Percentiles rank a stretch among this genome's conserved stretches.
phyloP scores from a whole-genome alignment of 53 echinoderm and acorn worm genomes.

The Paracentrotus lividus region DNA sequence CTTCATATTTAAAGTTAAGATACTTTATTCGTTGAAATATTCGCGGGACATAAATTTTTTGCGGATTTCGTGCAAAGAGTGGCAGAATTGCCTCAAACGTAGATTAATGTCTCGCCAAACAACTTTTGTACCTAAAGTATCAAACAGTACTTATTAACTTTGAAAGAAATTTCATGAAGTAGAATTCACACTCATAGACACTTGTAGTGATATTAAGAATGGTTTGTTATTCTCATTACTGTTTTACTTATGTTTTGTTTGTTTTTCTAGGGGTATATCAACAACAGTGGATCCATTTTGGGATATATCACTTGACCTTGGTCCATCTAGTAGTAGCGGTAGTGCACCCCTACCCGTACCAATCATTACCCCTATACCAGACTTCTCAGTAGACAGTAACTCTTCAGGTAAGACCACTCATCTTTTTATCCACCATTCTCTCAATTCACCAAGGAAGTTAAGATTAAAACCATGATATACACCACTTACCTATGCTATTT shows the following conservation, averaged over 20 bases:
- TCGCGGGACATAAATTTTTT: no score
- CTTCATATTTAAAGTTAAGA: no score
- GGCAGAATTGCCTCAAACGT: no score
- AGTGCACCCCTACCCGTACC: slow-evolving; percentile 65
- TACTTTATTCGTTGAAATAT: no score
- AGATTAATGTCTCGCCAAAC: no score
- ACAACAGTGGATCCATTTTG: slow-evolving; percentile 99
- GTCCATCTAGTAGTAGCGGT: slow-evolving; percentile 87
- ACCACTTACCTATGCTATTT: no score
- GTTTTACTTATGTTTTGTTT: background rate
- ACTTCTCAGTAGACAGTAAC: slow-evolving; percentile 80
- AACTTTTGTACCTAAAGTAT: no score
- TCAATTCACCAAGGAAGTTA: no score
- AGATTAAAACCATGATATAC: no score
- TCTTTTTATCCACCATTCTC: background rate
- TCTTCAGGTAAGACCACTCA: slow-evolving; percentile 76
- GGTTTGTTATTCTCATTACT: background rate
- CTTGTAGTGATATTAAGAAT: background rate
- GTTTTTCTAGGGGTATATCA: slow-evolving; percentile 84
- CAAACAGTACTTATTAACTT: background rate
- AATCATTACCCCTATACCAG: slow-evolving; percentile 52
- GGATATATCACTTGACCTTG: slow-evolving; percentile 98
- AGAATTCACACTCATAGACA: background rate
- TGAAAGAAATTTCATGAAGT: background rate
- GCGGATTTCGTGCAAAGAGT: no score